Percentiles rank a stretch among this genome's conserved stretches.
These are phyloP conservation scores for Callochromis pleurospilus DNA, from an alignment of 2,113 vertebrate genomes.

Conservation along the genomic window DNA sequence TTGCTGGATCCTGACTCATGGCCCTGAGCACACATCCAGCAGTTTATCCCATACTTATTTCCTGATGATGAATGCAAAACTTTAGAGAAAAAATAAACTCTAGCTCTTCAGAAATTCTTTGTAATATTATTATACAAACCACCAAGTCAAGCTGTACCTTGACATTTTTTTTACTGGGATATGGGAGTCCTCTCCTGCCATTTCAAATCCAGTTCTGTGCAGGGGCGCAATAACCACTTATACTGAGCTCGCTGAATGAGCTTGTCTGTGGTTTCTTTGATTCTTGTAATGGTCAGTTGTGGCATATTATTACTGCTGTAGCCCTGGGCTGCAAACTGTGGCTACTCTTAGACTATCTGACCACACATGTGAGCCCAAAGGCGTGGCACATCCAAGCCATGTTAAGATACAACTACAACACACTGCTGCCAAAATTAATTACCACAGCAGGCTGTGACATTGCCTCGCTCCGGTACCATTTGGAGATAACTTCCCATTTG, in stretches of 20 bases:
- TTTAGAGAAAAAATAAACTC: constrained; percentile 27
- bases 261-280: background rate
- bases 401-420: constrained; percentile 10
- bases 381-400: constrained; percentile 3
- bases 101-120: constrained; percentile 26
- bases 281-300: background rate
- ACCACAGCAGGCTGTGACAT: constrained; percentile 30
- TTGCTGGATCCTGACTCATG: constrained; percentile 32
- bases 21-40: constrained; percentile 47
- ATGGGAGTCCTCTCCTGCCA: background rate
- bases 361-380: constrained; percentile 21
- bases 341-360: background rate
- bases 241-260: background rate
- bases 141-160: constrained; percentile 1
- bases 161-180: background rate
- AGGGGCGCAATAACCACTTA: background rate
- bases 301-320: background rate
- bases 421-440: constrained; percentile 44
- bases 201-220: background rate
- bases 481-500: constrained; percentile 39
- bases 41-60: constrained; percentile 33
- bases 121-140: constrained; percentile 4
- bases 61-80: constrained; percentile 30
- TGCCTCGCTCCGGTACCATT: constrained; percentile 1
- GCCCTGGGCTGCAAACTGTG: background rate